Evolutionary conservation across 2,113 vertebrate species (phyloP).

Genomic region (Cercocebus atys): DNA sequence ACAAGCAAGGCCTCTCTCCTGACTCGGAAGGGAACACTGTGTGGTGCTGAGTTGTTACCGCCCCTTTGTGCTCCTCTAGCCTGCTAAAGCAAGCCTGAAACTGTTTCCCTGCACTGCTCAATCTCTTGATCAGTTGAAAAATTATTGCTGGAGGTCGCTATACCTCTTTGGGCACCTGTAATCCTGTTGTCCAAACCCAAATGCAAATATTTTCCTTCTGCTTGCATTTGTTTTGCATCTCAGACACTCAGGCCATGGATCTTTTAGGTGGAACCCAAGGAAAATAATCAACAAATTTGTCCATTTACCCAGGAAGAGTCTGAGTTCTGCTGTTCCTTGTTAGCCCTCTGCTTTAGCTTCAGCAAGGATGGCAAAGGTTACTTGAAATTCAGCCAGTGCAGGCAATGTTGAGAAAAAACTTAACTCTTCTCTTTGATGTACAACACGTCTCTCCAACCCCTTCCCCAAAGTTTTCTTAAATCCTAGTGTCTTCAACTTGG

Average conservation of each 20-base stretch:
- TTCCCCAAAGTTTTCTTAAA: not conserved
- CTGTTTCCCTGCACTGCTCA: not conserved
- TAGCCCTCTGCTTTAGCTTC: not conserved
- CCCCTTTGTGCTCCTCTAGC: not conserved
- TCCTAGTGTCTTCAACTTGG: not conserved
- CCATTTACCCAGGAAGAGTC: not conserved
- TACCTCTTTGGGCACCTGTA: not conserved
- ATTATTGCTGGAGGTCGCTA: not conserved
- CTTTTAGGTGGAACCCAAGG: not conserved
- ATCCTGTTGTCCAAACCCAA: not conserved
- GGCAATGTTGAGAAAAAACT: not conserved
- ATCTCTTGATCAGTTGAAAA: not conserved
- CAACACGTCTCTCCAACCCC: not conserved
- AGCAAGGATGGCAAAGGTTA: not conserved
- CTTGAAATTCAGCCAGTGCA: not conserved
- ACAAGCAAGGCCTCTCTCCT: not conserved
- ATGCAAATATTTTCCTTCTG: not conserved
- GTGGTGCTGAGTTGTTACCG: not conserved
- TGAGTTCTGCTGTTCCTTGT: not conserved
- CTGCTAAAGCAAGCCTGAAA: not conserved
- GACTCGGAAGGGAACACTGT: not conserved
- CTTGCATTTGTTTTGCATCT: slow-evolving; percentile 20
- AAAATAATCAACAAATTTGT: not conserved
- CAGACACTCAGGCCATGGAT: not conserved
- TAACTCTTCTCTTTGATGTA: not conserved